phyloP scores from a whole-genome alignment of 2,113 vertebrate genomes.

The Perca schrenkii region DNA sequence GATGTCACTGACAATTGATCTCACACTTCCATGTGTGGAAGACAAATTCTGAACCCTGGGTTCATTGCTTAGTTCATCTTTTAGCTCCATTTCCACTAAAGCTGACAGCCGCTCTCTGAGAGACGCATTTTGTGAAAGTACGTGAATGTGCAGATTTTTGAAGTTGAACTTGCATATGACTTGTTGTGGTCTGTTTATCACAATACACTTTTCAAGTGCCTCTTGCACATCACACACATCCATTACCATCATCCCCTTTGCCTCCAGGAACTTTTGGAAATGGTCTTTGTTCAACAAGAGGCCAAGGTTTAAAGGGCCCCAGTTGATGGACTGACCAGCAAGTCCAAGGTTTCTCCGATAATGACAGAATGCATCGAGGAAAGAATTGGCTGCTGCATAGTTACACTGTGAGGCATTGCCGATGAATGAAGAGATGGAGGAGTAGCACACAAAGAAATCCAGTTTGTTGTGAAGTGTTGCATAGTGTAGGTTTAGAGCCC shows the following conservation, averaged over 20 bases:
- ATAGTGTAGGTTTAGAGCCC: slow-evolving; percentile 87
- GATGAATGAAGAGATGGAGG: slow-evolving; percentile 89
- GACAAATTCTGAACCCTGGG: slow-evolving; percentile 34
- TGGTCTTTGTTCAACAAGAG: slow-evolving; percentile 83
- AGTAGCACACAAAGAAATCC: slow-evolving; percentile 92
- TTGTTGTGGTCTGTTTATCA: slow-evolving; percentile 85
- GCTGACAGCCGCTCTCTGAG: slow-evolving; percentile 80
- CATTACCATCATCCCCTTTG: slow-evolving; percentile 87
- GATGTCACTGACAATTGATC: slow-evolving; percentile 80
- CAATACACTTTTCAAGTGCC: slow-evolving; percentile 83
- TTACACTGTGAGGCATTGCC: slow-evolving; percentile 88
- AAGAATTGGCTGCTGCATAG: slow-evolving; percentile 92
- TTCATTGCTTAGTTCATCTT: slow-evolving; percentile 28
- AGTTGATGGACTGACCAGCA: slow-evolving; percentile 89
- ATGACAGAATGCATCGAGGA: slow-evolving; percentile 88
- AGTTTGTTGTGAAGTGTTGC: slow-evolving; percentile 85
- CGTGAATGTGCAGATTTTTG: slow-evolving; percentile 70
- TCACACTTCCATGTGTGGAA: slow-evolving; percentile 79
- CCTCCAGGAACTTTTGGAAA: slow-evolving; percentile 84
- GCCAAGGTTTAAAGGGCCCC: slow-evolving; percentile 90
- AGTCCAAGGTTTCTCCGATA: slow-evolving; percentile 88
- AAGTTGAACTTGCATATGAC: slow-evolving; percentile 87
- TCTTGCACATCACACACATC: slow-evolving; percentile 84
- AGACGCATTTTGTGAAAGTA: slow-evolving; percentile 77
- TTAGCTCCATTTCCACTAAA: slow-evolving; percentile 76